Evolutionary conservation across 1,140 invertebrate species (phyloP), one percentile per base, ranked within the genome.

Genomic region (Orussus abietinus): DNA sequence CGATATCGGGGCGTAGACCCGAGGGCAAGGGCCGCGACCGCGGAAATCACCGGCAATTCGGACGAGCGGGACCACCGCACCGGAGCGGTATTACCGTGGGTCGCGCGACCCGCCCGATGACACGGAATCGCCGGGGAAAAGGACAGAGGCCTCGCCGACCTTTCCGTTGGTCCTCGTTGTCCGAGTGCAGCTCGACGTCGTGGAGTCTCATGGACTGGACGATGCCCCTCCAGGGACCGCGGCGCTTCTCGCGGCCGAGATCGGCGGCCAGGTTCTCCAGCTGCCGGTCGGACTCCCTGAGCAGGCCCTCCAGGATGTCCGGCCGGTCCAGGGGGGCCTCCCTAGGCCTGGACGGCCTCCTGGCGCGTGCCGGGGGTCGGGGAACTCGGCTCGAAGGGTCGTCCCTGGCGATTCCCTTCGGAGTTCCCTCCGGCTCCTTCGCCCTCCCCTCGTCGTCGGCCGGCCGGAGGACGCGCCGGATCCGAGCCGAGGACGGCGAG

Each of bases 141-240:
- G n/a, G n/a, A 39, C 9, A 9, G 14, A 6, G 34, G 30, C 13
- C 22, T 28, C 11, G 41, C 59, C 62, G 25, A 70, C 67, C 66
- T 45, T 66, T 70, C 9, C 55, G 51, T 9, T 66, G 56, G 3
- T 66, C 67, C 43, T 70, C 67, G 45, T 52, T 59, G 26, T 70
- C 64, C 3, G 67, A 70, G 30, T 60, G 61, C 3, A 62, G 48
- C 11, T 70, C 64, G 0, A 53, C 64, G 12, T 68, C 65, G 36
- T 66, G 59, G 5, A 61, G 26, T 26, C 58, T 59, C 58, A 61
- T 61, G 1, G 58, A 61, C 30, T 61, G 58, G 19, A 56, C 57
- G 37, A 59, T 55, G 30, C 53, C 50, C 40, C 47, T 45, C 62
- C 58, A 67, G 21, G 64, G 57, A 19, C 46, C 66, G 7, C 64